Evolutionary conservation across 2,888 invertebrate species (phyloP).

Genomic region (Reticulitermes lucifugus): DNA sequence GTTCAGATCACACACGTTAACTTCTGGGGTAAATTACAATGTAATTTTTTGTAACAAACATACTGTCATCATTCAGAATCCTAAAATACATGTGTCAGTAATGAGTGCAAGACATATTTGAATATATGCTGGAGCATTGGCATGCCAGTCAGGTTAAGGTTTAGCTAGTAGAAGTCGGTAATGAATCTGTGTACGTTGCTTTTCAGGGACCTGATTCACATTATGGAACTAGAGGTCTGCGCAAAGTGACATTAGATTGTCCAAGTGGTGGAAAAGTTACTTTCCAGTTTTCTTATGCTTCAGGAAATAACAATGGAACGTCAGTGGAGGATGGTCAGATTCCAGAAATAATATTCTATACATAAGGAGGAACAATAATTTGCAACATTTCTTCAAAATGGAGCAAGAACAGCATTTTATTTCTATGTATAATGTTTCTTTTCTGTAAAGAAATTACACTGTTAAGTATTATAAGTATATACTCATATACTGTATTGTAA

Average conservation of each 20-base stretch:
- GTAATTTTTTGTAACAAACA: too few species aligned
- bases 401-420: constrained; percentile 11
- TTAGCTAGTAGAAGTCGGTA: too few species aligned
- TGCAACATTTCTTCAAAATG: not conserved
- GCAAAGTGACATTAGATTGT: constrained; percentile 80
- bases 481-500: not conserved
- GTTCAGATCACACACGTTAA: too few species aligned
- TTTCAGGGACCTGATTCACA: constrained; percentile 86
- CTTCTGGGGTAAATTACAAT: too few species aligned
- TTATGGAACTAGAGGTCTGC: constrained; percentile 84
- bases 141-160: too few species aligned
- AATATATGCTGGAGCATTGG: too few species aligned
- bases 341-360: constrained; percentile 86
- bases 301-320: constrained; percentile 89
- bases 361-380: constrained; percentile 32
- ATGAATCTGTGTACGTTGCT: not conserved
- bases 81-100: too few species aligned
- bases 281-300: constrained; percentile 85
- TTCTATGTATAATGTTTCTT: constrained; percentile 14
- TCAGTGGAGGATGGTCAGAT: constrained; percentile 90
- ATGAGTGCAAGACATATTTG: too few species aligned
- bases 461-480: not conserved
- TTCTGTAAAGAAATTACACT: not conserved
- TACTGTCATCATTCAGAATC: too few species aligned
- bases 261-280: constrained; percentile 80